phyloP scores from a whole-genome alignment of 1,140 invertebrate genomes.

The Drosophila pruinosa region DNA sequence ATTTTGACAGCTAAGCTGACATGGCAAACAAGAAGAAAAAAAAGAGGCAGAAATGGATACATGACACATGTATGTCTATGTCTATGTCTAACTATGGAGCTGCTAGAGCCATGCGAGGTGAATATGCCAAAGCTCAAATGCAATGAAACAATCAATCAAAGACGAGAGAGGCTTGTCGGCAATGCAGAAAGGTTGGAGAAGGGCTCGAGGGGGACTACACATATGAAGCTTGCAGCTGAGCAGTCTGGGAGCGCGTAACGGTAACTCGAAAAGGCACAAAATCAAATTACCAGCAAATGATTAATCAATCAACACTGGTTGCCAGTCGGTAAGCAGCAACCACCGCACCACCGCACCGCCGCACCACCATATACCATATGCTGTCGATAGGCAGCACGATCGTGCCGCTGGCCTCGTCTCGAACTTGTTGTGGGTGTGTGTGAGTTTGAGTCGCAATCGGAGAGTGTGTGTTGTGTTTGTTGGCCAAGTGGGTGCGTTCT shows the following conservation, averaged over 20 bases:
- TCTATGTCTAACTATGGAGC: background rate
- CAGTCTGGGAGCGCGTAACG: slow-evolving; percentile 54
- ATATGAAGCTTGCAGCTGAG: background rate
- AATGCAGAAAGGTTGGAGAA: background rate
- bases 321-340: background rate
- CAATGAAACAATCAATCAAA: slow-evolving; percentile 80
- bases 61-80: slow-evolving; percentile 51
- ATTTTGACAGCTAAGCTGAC: slow-evolving; percentile 78
- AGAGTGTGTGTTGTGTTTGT: slow-evolving; percentile 39
- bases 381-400: slow-evolving; percentile 52
- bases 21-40: slow-evolving; percentile 46
- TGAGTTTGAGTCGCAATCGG: slow-evolving; percentile 45
- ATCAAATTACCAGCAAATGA: slow-evolving; percentile 79
- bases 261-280: slow-evolving; percentile 74
- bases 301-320: slow-evolving; percentile 74
- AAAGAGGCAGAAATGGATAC: slow-evolving; percentile 44
- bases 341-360: too few species aligned
- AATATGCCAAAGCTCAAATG: slow-evolving; percentile 68
- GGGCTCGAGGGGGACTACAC: background rate
- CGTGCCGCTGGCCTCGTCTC: slow-evolving; percentile 60
- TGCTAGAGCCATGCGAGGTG: slow-evolving; percentile 54
- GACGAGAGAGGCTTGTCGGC: slow-evolving; percentile 59
- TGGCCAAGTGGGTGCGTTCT: slow-evolving; percentile 77
- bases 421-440: slow-evolving; percentile 55
- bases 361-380: too few species aligned